Evolutionary conservation across 2,888 invertebrate species (phyloP), one percentile per base, ranked within the genome.

Genomic region (Ametastegia equiseti): DNA sequence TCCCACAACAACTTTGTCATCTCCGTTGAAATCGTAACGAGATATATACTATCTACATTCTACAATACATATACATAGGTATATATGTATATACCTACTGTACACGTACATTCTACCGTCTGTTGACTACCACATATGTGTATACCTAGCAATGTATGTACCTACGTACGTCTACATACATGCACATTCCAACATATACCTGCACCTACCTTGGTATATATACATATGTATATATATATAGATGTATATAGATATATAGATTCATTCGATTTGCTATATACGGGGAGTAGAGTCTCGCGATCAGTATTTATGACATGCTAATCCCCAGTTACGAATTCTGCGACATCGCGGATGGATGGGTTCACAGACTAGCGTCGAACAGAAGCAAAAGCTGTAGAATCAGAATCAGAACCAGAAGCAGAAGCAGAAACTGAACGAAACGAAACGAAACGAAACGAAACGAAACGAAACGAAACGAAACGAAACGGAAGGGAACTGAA

Each of bases 291-390:
- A 75, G 75, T 45, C 47, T 42, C 27, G 71, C 86, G 86, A 89
- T 90, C 88, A 88, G 88, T 90, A 90, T 90, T 90, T 90, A 90
- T 90, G 90, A 90, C 87, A 90, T 90, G 90, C 89, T 90, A 90
- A 90, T 90, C 86, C 85, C 87, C 90, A 86, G 90, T 90, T 90
- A 90, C 87, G 89, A 90, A 90, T 90, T 90, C 90, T 86, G 86
- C 87, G 87, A 88, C 86, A 86, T 88, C 86, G 85, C 87, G 88
- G 86, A 85, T 83, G 87, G 47, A 19, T 36, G 33, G 13, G 39
- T 15, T 60, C 80, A 15, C 15, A 15, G 15, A 9, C 23, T n/a
- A n/a, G 36, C 54, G 54, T 54, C 54, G 75, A 47, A 71, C 47
- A 45, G 54, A 54, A 63, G 15, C 1, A 33, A 63, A 63, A 54